A percentile compares a stretch with the other conserved stretches of the same genome.
These are phyloP conservation scores for Eupithecia subumbrata DNA, from an alignment of 2,888 invertebrate species.

Conservation along the genomic window DNA sequence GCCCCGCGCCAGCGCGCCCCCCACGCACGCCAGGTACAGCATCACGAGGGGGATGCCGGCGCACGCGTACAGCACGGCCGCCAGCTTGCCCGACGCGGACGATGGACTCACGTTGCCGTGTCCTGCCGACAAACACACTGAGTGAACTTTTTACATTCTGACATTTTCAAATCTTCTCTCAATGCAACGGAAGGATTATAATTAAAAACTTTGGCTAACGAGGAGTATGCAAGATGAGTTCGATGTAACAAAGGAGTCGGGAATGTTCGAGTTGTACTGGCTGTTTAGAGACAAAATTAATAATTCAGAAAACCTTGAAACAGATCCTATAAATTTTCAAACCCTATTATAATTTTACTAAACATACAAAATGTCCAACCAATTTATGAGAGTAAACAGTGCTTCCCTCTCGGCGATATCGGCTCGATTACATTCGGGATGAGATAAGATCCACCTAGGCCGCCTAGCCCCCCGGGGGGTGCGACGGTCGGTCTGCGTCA, in stretches of 20 bases:
- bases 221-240: not conserved
- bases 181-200: not conserved
- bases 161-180: not conserved
- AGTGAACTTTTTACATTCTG: not conserved
- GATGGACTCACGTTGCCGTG: constrained; percentile 93
- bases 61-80: constrained; percentile 93
- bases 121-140: constrained; percentile 81
- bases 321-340: not conserved
- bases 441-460: not conserved
- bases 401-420: not conserved
- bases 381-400: not conserved
- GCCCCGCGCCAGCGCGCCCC: constrained; percentile 91
- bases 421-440: not conserved
- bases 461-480: not conserved
- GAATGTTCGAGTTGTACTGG: not conserved
- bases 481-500: no score
- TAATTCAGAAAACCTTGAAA: not conserved
- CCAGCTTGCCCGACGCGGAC: constrained; percentile 91
- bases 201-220: not conserved
- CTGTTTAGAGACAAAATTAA: not conserved
- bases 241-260: not conserved
- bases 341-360: not conserved
- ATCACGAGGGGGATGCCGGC: constrained; percentile 95
- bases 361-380: not conserved
- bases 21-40: constrained; percentile 94